Percentiles rank a stretch among this genome's conserved stretches.
phyloP scores from a whole-genome alignment of 2,888 invertebrate species.

The Eupelmus urozonus region DNA sequence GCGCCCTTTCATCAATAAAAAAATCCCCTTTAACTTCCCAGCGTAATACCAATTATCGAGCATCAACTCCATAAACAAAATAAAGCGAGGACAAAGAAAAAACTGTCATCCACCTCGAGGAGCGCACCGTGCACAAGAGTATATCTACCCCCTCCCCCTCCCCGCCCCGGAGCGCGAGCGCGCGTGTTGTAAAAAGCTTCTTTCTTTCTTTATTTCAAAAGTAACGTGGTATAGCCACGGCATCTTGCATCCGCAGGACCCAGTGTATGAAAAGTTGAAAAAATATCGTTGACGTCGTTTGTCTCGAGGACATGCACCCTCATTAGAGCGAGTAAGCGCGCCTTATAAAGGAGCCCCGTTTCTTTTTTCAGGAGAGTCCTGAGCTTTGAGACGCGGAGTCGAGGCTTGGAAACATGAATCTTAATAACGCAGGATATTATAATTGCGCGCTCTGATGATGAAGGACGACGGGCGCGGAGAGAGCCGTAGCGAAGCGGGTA shows the following conservation, averaged over 20 bases:
- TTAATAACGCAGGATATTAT: slow-evolving; percentile 65
- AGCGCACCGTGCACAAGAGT: background rate
- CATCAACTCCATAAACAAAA: background rate
- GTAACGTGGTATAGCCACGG: background rate
- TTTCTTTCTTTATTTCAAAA: background rate
- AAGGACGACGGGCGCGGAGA: background rate
- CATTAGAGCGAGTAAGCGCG: slow-evolving; percentile 70
- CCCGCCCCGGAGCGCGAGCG: too few relatives aligned
- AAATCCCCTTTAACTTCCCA: background rate
- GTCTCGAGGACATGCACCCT: slow-evolving; percentile 69
- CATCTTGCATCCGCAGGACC: background rate
- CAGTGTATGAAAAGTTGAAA: slow-evolving; percentile 64
- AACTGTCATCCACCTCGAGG: background rate
- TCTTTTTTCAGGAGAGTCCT: background rate
- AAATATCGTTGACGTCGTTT: slow-evolving; percentile 69
- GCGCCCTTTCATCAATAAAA: too few relatives aligned
- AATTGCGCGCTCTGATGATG: slow-evolving; percentile 56
- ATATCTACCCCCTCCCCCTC: background rate
- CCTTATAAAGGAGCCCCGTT: slow-evolving; percentile 69
- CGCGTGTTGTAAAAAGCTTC: background rate
- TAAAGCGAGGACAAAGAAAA: background rate
- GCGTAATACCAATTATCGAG: background rate
- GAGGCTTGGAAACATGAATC: slow-evolving; percentile 47
- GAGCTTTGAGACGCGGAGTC: background rate
- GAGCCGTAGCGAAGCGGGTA: background rate